A percentile compares a stretch with the other conserved stretches of the same genome.
Conservation (phyloP, 1,140 invertebrate species). For the Helicoverpa zea region DNA sequence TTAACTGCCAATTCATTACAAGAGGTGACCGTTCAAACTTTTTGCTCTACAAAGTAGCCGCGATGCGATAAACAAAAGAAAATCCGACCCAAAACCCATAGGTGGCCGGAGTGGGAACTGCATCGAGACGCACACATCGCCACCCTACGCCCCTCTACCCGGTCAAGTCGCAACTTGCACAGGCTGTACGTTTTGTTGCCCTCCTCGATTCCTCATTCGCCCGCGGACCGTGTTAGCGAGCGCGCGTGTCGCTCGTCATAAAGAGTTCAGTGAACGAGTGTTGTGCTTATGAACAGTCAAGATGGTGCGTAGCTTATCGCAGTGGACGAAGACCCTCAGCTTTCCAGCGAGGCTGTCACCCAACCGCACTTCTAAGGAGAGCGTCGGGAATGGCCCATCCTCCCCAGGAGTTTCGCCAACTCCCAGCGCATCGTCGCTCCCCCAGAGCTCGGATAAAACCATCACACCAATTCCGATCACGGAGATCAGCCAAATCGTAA, state of each 20-base stretch:
- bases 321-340: slow-evolving; percentile 96
- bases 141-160: slow-evolving; percentile 54
- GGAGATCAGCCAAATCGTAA: slow-evolving; percentile 89
- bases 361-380: slow-evolving; percentile 91
- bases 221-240: slow-evolving; percentile 67
- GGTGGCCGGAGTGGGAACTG: slow-evolving; percentile 59
- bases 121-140: slow-evolving; percentile 54
- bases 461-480: slow-evolving; percentile 87
- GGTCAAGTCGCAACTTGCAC: slow-evolving; percentile 76
- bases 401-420: slow-evolving; percentile 84
- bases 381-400: slow-evolving; percentile 87
- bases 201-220: slow-evolving; percentile 74
- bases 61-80: slow-evolving; percentile 74
- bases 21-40: slow-evolving; percentile 26
- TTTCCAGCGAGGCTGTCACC: slow-evolving; percentile 94
- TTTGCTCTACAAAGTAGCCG: slow-evolving; percentile 31
- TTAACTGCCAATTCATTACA: slow-evolving; percentile 41
- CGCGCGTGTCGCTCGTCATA: slow-evolving; percentile 66
- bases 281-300: slow-evolving; percentile 81
- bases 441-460: slow-evolving; percentile 84
- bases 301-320: slow-evolving; percentile 94
- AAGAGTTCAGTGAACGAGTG: slow-evolving; percentile 76
- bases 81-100: slow-evolving; percentile 63
- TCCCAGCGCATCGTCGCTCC: slow-evolving; percentile 84
- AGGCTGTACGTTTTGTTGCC: slow-evolving; percentile 67